Base-by-base conservation (phyloP, 2,888 invertebrate species). In the Pristionchus exspectatus region DNA sequence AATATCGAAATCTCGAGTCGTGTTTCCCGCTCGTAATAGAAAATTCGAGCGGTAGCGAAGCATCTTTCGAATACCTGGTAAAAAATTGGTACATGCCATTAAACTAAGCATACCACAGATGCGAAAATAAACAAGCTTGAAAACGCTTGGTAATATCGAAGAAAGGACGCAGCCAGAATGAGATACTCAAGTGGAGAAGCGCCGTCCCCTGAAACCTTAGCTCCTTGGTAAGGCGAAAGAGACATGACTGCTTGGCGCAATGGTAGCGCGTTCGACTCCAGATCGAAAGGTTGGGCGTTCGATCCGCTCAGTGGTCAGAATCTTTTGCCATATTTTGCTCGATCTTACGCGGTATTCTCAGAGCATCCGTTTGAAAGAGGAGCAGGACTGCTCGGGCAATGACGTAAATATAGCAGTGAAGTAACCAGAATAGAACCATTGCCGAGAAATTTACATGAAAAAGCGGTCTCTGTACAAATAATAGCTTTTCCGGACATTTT, bases 251-350 rank as follows among this genome's bases (percentile, higher is more conserved):
- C 87, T 87, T 88, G 88, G 88, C 88, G 88, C 88, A 77, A 88
- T 77, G 88, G 88, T 88, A 88, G 88, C 88, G 88, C 88, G 88
- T 88, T 88, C 88, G 88, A 88, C 88, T 88, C 88, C 88, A 88
- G 88, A 88, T 88, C 88, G 88, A 88, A 88, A 88, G 88, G 88
- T 88, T 88, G 88, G 88, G 88, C 88, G 88, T 88, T 88, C 88
- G 88, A 88, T 88, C 88, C 88, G 88, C 88, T 88, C 88, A 87
- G 87, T 87, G 87, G 87, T 87, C 87, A 87, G 54, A 87, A 87
- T 27, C 50, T 50, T 87, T 87, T 87, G 87, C 87, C 27, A 21
- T 38, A 50, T 27, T 87, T 87, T 69, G 14, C 14, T 77, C 7
- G 38, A 9, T 38, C 38, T 10, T 44, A 72, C 72, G 10, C 7